Evolutionary conservation across 2,797 vertebrate genomes (phyloP).

Genomic region (Sebastes hopkinsi): DNA sequence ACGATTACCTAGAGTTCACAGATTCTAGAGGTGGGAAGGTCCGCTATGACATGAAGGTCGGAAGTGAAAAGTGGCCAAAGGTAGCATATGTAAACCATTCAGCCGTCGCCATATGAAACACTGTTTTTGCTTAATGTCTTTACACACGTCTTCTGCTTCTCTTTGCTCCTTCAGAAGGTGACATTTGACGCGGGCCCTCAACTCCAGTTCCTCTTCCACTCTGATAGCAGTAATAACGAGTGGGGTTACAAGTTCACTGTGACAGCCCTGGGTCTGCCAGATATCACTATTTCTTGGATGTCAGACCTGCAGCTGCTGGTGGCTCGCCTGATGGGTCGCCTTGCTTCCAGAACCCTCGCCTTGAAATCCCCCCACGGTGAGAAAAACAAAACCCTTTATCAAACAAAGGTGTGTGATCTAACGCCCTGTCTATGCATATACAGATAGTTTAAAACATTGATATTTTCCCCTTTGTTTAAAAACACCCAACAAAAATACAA

Average conservation of each 20-base stretch:
- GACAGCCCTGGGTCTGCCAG: constrained; percentile 92
- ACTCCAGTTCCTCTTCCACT: constrained; percentile 99
- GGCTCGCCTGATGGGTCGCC: constrained; percentile 95
- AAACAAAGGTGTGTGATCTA: background rate
- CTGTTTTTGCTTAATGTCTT: background rate
- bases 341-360: constrained; percentile 93
- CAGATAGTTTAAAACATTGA: rapidly evolving
- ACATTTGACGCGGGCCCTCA: constrained; percentile 96
- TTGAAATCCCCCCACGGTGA: constrained; percentile 90
- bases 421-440: too few relatives aligned
- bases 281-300: constrained; percentile 94
- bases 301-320: constrained; percentile 95
- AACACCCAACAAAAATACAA: too few relatives aligned
- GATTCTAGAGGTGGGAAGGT: constrained; percentile 96
- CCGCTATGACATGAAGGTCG: constrained; percentile 97
- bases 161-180: constrained; percentile 86
- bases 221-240: constrained; percentile 97
- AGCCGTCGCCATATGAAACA: background rate
- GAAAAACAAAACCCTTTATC: constrained; percentile 19
- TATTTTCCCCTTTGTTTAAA: too few relatives aligned
- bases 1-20: constrained; percentile 98
- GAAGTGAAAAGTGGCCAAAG: constrained; percentile 98
- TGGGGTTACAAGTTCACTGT: constrained; percentile 98
- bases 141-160: background rate
- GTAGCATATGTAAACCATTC: constrained; percentile 72